Evolutionary conservation across 2,888 invertebrate species (phyloP), one percentile per base, ranked within the genome.

Genomic region (Eulithis testata): DNA sequence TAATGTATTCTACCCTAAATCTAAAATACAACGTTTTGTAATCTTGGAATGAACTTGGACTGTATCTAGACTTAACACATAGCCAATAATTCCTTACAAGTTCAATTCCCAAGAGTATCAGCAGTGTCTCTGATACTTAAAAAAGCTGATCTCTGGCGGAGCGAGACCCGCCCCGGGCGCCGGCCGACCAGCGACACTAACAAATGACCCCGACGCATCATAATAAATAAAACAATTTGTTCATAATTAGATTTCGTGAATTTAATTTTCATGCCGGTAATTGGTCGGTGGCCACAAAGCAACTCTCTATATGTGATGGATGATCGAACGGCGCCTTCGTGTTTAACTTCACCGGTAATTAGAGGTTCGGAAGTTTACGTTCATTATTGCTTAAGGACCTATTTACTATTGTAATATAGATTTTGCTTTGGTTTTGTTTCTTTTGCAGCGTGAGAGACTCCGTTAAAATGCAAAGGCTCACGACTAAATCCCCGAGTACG

Each of bases 171-270:
- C 89, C 89, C 87, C 88, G 85, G 87, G 91, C 92, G 91, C 92
- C 91, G 55, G 87, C 79, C 76, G 81, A 80, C 71, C 76, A 74
- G 81, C 88, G 93, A 93, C 92, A 88, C 82, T 85, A 88, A 93
- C 91, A 91, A 93, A 93, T 93, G 91, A 91, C 91, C 89, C 78
- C 86, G 77, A 89, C 91, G 91, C 91, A 93, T 92, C 92, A 93
- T 92, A 92, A 93, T 93, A 93, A 92, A 93, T 93, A 92, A 93
- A 92, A 93, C 93, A 93, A 93, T 93, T 93, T 93, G 90, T 91
- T 91, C 90, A 91, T 93, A 93, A 93, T 93, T 93, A 93, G 93
- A 93, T 93, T 92, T 93, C 91, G 92, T 93, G 93, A 92, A 93
- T 93, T 93, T 93, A 93, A 93, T 93, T 93, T 92, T 92, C 92